Percentiles rank a stretch among this genome's conserved stretches.
Evolutionary conservation across 2,888 invertebrate species (phyloP).

Genomic region (Agrochola litura): DNA sequence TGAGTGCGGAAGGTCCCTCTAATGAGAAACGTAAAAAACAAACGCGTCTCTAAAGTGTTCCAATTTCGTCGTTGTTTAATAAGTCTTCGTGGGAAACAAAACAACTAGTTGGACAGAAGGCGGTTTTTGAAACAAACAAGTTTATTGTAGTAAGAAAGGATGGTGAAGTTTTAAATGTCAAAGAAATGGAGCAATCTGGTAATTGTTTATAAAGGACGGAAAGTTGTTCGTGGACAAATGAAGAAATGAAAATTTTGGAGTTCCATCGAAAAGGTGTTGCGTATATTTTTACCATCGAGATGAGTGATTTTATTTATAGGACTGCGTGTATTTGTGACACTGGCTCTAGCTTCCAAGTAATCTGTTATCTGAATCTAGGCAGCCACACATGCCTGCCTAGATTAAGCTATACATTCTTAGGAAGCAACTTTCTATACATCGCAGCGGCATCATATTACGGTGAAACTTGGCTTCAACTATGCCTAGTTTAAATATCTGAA

Average conservation of each 20-base stretch:
- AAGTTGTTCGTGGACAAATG: conserved; percentile 20
- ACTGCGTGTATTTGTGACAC: conserved; percentile 9
- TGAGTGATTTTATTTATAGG: conserved; percentile 42
- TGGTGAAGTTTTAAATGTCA: conserved; percentile 31
- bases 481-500: conserved; percentile 49
- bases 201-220: conserved; percentile 41
- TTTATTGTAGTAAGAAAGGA: conserved; percentile 36
- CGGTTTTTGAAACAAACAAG: conserved; percentile 45
- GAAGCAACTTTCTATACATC: conserved; percentile 36
- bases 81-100: conserved; percentile 54
- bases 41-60: conserved; percentile 68
- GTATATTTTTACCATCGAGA: conserved; percentile 20
- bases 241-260: conserved; percentile 28
- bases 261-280: conserved; percentile 21
- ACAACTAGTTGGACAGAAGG: conserved; percentile 39
- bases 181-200: conserved; percentile 38
- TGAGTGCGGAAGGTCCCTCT: conserved; percentile 61
- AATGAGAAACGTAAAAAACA: conserved; percentile 72
- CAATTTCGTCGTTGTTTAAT: conserved; percentile 62
- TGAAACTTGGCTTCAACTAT: conserved; percentile 50
- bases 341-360: conserved; percentile 29
- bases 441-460: conserved; percentile 32
- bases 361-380: conserved; percentile 50
- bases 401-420: conserved; percentile 23
- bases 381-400: conserved; percentile 32